Base-by-base conservation (phyloP, 2,113 vertebrate species). In the Apodemus sylvaticus region DNA sequence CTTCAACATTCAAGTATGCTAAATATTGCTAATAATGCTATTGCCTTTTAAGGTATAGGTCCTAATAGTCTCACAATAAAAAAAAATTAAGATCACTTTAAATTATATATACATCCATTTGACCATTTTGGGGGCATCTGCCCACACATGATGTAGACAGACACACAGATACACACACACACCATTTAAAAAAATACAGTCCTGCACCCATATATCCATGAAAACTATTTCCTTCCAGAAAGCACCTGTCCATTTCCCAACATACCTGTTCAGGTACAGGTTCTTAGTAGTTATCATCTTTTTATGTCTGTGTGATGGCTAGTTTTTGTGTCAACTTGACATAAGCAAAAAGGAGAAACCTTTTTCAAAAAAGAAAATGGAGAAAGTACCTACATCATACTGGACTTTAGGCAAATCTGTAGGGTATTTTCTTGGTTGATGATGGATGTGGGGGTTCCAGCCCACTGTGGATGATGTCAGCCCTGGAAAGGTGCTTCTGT, bases 21-120 rank as follows among this genome's bases (percentile, higher is more conserved):
- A 79, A 53, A 91, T n/a, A 51, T 73, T 87, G 92, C 62, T 91
- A 90, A 42, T 10, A 83, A 71, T 45, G 10, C 53, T 87, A 92
- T 60, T 94, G 16, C 2, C 26, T 95, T 97, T 95, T 14, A 81
- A 93, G 92, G 86, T 91, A 20, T 45, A 85, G 53, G 76, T 78
- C 13, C 62, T 85, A 31, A 91, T 53, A 87, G 68, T 91, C 17
- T 88, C 48, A 78, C 62, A 39, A 45, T 58, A 34, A 86, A 53
- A 64, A 91, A 39, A 58, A 71, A 31, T 77, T 45, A 78, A 81
- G 42, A 64, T 64, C 29, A 77, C 11, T 42, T 39, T 60, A 60
- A 62, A 60, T 26, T n/a, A n/a, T 60, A 79, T 60, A 36, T n/a
- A 58, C 11, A 58, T 7, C 29, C 45, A 17, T 34, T 78, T 51